Conservation (phyloP, 2,888 invertebrate genomes). For the Liopterus haemorrhoidalis region DNA sequence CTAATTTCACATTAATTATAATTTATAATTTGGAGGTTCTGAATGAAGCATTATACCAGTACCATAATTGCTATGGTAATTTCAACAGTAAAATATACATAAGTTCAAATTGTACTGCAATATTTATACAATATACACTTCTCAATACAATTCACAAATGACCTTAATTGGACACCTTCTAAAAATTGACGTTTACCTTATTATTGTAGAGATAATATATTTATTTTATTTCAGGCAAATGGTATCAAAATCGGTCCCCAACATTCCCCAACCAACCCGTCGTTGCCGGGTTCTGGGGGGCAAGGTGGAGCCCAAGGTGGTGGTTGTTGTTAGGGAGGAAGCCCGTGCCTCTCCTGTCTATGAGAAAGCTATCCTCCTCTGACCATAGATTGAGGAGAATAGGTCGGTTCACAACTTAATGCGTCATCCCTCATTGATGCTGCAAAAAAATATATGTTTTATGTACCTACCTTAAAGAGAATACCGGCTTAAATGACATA, state of each 20-base stretch:
- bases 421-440: too few species aligned
- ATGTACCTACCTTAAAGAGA: neutral
- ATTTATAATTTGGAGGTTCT: too few species aligned
- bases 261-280: conserved; percentile 86
- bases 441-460: neutral
- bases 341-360: conserved; percentile 31
- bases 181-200: too few species aligned
- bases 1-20: too few species aligned
- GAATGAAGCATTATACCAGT: too few species aligned
- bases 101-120: too few species aligned
- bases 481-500: neutral
- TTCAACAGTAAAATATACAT: too few species aligned
- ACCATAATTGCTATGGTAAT: too few species aligned
- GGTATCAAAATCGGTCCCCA: conserved; percentile 99
- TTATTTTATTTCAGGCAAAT: conserved; percentile 71
- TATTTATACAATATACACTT: too few species aligned
- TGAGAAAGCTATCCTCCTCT: conserved; percentile 25
- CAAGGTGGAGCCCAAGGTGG: conserved; percentile 77
- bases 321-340: conserved; percentile 76
- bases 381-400: conserved; percentile 16
- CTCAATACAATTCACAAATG: too few species aligned
- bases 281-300: conserved; percentile 71
- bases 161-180: too few species aligned
- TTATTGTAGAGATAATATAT: conserved; percentile 3
- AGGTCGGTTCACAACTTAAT: conserved; percentile 26